Evolutionary conservation across 2,113 vertebrate genomes (phyloP), one percentile per base, ranked within the genome.

Genomic region (Lanius ludovicianus): DNA sequence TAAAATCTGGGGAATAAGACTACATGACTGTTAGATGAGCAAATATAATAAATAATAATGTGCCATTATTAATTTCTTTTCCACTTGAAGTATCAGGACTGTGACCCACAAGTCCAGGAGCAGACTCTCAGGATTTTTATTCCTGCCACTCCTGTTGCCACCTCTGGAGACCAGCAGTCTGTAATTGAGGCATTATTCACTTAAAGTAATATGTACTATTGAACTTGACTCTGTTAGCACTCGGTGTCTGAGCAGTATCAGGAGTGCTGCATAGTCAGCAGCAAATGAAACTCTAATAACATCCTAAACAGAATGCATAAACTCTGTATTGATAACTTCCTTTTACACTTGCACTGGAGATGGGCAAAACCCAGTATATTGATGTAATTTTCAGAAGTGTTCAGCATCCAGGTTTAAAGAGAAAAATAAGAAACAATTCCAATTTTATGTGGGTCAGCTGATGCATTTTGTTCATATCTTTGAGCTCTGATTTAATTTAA

Each of bases 261-360:
- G 87, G 56, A 55, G 15, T 5, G 6, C 46, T 87, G 74, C 63
- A 57, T 2, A 55, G 59, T 83, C 90, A 91, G 75, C 75, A 91
- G 87, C 91, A 91, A 75, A 91, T 87, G 87, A 89, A 97, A 80
- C 67, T 93, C 78, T 95, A 95, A 83, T 87, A 91, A 74, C 74
- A 94, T 49, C 74, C 70, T 93, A 46, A 67, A 91, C 91, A 87
- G 39, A n/a, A 55, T 63, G 33, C 10, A 42, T 62, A 82, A 87
- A 80, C 30, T 74, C 74, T 59, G 33, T 69, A 49, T 81, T 77
- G 75, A 20, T 78, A 87, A 39, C 56, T 87, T 84, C 41, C 33
- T 68, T 91, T 88, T 89, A 64, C 28, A 37, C 73, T 39, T 67
- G 18, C 46, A 62, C 67, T 77, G 63, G 35, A 90, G 57, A 93